These are phyloP conservation scores for Prionailurus viverrinus DNA, from an alignment of 2,113 vertebrate species.

Conservation along the genomic window DNA sequence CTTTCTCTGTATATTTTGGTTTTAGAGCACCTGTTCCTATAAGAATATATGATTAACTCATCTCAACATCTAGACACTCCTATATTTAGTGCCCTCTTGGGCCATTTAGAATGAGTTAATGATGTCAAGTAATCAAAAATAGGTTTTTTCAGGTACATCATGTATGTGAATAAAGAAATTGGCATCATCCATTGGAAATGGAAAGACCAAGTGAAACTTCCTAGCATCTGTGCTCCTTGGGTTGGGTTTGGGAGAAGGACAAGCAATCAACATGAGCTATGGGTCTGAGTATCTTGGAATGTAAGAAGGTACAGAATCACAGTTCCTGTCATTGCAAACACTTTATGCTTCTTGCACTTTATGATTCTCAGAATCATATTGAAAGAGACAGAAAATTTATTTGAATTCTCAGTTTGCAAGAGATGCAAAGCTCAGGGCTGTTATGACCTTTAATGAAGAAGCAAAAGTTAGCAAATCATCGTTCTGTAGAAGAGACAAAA, in stretches of 20 bases:
- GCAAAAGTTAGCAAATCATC: neutral
- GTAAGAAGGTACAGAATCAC: neutral
- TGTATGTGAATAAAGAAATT: neutral
- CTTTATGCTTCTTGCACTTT: neutral
- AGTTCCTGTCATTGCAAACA: conserved; percentile 8
- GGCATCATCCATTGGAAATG: neutral
- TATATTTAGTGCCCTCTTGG: neutral
- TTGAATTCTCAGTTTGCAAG: neutral
- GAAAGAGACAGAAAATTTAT: neutral
- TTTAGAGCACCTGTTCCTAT: conserved; percentile 4
- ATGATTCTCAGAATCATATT: neutral
- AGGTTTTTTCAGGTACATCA: neutral
- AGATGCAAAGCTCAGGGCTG: neutral
- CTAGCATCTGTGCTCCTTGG: neutral
- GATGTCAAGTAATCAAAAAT: neutral
- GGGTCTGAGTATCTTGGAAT: neutral
- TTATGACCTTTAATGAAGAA: neutral
- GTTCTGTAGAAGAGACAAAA: neutral
- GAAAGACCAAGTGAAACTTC: neutral
- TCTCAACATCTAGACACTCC: neutral
- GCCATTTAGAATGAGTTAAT: neutral
- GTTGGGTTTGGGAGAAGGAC: neutral
- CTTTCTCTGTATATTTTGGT: neutral
- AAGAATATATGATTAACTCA: neutral
- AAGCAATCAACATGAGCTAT: neutral